Evolutionary conservation across 1,140 invertebrate genomes (phyloP), one percentile per base, ranked within the genome.

Genomic region (Sitodiplosis mosellana): DNA sequence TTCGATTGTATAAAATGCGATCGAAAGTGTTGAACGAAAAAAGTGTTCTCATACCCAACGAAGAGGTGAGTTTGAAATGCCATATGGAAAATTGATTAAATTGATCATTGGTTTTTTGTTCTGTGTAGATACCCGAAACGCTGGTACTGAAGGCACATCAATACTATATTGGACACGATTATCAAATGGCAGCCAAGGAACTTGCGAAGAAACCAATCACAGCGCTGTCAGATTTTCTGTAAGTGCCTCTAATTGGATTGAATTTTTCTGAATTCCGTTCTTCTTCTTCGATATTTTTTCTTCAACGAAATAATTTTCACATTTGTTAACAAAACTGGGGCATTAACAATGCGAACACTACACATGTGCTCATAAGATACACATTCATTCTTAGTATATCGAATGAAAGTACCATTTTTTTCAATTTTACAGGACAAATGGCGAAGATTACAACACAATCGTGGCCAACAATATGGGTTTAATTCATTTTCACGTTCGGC

Each of bases 401-500:
- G 10, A 27, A n/a, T n/a, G 27, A 27, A 27, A 27, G 10, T 27
- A 10, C 27, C 10, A 27, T 10, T 10, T 27, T 27, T 27, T 27
- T 27, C 27, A 27, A 27, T 5, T 27, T 27, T 27, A 10, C 27
- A 27, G 66, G 55, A 58, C 65, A 53, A 44, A 64, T 18, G 66
- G 64, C 53, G 55, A 53, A 46, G 60, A 68, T 51, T 61, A 63
- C n/a, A 66, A 68, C 58, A 67, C 69, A 41, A 63, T 68, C 38
- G 82, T 85, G 53, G 84, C 87, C 58, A 95, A 94, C 60, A 93
- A 95, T 60, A 75, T 92, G 54, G 90, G 82, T 33, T 81, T 88
- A 50, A 76, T 92, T 50, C 81, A 93, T 69, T 76, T 89, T 57
- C 80, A 84, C 20, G 75, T 91, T 56, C 80, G 81, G 6, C 91